Conservation (phyloP, 2,113 vertebrate genomes). For the Salvator merianae region DNA sequence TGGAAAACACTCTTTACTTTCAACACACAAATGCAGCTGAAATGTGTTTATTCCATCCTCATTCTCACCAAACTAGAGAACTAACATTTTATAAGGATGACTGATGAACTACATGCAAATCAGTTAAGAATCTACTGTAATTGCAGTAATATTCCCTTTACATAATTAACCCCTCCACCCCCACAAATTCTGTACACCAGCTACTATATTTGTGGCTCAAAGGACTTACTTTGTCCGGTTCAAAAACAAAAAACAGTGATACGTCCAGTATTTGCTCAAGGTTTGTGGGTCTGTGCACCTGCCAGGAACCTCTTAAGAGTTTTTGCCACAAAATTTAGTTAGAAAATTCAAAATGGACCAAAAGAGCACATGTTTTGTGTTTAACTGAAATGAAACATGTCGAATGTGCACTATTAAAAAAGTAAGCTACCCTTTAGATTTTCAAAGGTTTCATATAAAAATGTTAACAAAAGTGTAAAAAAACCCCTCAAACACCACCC, state of each 20-base stretch:
- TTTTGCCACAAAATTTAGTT: constrained; percentile 66
- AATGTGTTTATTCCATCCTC: constrained; percentile 43
- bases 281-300: constrained; percentile 32
- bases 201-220: constrained; percentile 50
- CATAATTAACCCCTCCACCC: constrained; percentile 22
- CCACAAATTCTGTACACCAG: constrained; percentile 53
- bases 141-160: constrained; percentile 45
- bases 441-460: constrained; percentile 73
- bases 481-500: constrained; percentile 61
- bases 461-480: constrained; percentile 70
- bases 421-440: constrained; percentile 66
- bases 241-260: constrained; percentile 24
- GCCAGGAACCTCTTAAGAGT: constrained; percentile 52
- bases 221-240: constrained; percentile 43
- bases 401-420: constrained; percentile 68
- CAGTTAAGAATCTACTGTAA: constrained; percentile 46
- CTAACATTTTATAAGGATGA: constrained; percentile 45
- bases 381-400: constrained; percentile 64
- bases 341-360: constrained; percentile 73
- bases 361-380: constrained; percentile 51
- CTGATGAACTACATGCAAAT: constrained; percentile 48
- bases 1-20: constrained; percentile 48
- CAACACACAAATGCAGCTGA: constrained; percentile 21
- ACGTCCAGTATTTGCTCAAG: constrained; percentile 41
- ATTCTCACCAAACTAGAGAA: constrained; percentile 49